Evolutionary conservation across 2,113 vertebrate genomes (phyloP).

Genomic region (Merops nubicus): DNA sequence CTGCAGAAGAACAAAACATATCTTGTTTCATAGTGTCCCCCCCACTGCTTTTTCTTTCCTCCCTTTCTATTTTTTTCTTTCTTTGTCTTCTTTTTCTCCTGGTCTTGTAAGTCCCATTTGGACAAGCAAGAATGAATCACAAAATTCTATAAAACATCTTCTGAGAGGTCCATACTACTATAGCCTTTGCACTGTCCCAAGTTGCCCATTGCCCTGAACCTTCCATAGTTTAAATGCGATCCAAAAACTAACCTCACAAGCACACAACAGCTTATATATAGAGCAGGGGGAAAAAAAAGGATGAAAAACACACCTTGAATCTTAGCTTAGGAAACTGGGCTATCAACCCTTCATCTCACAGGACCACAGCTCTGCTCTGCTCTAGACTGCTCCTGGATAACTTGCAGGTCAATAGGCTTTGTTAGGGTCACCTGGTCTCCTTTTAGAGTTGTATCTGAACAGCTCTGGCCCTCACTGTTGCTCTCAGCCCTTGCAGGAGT

Average conservation of each 20-base stretch:
- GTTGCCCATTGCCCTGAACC: neutral
- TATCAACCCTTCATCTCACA: neutral
- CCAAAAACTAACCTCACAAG: neutral
- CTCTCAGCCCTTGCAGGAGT: neutral
- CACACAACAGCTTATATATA: neutral
- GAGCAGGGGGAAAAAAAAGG: neutral
- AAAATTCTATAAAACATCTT: neutral
- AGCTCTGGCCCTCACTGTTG: neutral
- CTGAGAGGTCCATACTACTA: neutral
- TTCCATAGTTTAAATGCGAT: neutral
- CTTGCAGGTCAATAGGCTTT: neutral
- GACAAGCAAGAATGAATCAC: neutral
- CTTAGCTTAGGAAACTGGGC: neutral
- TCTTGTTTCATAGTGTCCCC: neutral
- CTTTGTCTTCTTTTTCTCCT: neutral
- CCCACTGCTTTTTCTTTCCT: neutral
- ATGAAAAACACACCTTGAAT: neutral
- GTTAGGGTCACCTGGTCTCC: neutral
- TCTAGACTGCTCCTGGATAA: neutral
- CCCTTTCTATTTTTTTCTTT: accelerated
- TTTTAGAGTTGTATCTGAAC: neutral
- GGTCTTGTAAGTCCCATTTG: neutral
- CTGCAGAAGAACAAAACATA: neutral
- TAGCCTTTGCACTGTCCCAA: neutral
- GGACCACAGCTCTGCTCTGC: neutral